Evolutionary conservation across 2,113 vertebrate genomes (phyloP).

Genomic region (Alaudala cheleensis): DNA sequence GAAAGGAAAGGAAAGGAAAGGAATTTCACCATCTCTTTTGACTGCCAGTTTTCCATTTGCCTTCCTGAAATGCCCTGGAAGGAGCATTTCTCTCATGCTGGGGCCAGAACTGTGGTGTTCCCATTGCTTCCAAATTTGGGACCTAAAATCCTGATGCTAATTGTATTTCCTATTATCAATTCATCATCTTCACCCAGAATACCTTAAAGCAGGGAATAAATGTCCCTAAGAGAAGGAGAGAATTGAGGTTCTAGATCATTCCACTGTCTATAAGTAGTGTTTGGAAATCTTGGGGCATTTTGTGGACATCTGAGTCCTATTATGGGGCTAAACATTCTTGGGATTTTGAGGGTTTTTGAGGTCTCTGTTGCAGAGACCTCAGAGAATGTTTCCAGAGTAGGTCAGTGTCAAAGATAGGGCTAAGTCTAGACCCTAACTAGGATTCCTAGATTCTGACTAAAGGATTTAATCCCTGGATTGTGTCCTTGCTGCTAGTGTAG

Average conservation of each 20-base stretch:
- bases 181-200: background rate
- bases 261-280: background rate
- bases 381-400: background rate
- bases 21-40: background rate
- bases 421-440: background rate
- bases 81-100: background rate
- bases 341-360: background rate
- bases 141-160: background rate
- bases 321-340: background rate
- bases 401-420: background rate
- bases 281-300: background rate
- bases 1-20: background rate
- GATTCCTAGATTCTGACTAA: background rate
- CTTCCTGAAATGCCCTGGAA: background rate
- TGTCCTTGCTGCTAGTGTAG: background rate
- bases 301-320: background rate
- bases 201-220: background rate
- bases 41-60: background rate
- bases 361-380: background rate
- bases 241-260: background rate
- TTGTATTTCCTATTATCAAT: background rate
- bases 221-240: rapidly evolving
- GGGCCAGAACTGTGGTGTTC: background rate
- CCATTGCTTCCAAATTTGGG: background rate
- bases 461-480: background rate